A percentile compares a stretch with the other conserved stretches of the same genome.
Evolutionary conservation across 2,797 vertebrate genomes (phyloP).

Genomic region (Darevskia mixta): DNA sequence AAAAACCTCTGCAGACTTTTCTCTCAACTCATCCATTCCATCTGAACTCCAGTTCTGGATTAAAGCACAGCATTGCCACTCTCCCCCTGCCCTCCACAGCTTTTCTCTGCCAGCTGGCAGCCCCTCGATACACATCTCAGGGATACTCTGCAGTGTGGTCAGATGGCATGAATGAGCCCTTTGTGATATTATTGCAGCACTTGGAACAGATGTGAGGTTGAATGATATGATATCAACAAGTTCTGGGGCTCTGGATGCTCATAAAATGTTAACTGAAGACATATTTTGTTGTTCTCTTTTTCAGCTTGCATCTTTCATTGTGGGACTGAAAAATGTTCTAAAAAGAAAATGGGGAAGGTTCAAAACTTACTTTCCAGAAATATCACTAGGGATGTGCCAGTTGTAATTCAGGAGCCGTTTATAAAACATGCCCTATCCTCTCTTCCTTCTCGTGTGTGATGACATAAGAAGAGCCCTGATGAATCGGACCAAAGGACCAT

Average conservation of each 20-base stretch:
- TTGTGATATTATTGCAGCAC: conserved; percentile 62
- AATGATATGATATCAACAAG: conserved; percentile 49
- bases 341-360: not conserved
- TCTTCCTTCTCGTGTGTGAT: too few species aligned
- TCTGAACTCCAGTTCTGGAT: conserved; percentile 48
- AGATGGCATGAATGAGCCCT: conserved; percentile 74
- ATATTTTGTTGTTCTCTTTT: not conserved
- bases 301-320: not conserved
- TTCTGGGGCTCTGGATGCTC: conserved; percentile 53
- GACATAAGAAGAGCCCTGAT: too few species aligned
- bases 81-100: not conserved
- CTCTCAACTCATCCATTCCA: conserved; percentile 30
- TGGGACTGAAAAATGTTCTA: not conserved
- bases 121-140: conserved; percentile 55
- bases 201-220: conserved; percentile 58
- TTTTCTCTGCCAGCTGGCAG: conserved; percentile 65
- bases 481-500: too few species aligned
- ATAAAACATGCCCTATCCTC: not conserved
- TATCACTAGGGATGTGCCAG: not conserved
- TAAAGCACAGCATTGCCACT: conserved; percentile 42
- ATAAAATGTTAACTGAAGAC: conserved; percentile 29
- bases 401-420: not conserved
- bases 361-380: conserved; percentile 18
- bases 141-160: conserved; percentile 48
- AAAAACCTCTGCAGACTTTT: too few species aligned